Evolutionary conservation across 2,113 vertebrate species (phyloP).

Genomic region (Pogonocichla stellata): DNA sequence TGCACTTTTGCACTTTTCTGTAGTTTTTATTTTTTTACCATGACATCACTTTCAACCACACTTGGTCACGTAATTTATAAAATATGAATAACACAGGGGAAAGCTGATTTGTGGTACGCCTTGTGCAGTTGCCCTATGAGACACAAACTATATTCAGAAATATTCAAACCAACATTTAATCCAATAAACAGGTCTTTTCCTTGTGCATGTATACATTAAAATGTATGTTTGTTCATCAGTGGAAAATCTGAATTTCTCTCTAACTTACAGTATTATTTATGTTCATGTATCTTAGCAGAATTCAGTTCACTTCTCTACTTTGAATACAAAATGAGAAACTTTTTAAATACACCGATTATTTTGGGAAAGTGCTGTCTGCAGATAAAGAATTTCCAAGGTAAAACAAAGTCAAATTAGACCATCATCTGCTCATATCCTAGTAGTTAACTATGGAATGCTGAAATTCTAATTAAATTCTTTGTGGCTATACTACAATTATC

Average conservation of each 20-base stretch:
- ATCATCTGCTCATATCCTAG: background rate
- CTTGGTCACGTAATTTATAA: background rate
- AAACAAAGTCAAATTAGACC: background rate
- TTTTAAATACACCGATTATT: background rate
- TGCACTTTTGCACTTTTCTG: background rate
- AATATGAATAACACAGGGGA: background rate
- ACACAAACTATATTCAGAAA: background rate
- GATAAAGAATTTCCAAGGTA: background rate
- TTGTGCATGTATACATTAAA: background rate
- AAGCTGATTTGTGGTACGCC: background rate
- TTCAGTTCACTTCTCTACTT: background rate
- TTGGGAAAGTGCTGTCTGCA: background rate
- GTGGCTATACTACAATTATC: background rate
- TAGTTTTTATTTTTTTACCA: background rate
- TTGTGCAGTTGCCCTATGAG: background rate
- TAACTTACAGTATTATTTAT: background rate
- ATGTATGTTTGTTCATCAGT: background rate
- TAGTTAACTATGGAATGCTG: background rate
- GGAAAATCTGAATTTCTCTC: background rate
- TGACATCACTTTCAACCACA: background rate
- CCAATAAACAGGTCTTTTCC: background rate
- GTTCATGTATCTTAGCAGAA: background rate
- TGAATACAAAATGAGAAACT: background rate
- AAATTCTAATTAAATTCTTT: constrained; percentile 32
- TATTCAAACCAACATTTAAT: background rate